Evolutionary conservation across 2,113 vertebrate species (phyloP).

Genomic region (Rhipidura dahli): DNA sequence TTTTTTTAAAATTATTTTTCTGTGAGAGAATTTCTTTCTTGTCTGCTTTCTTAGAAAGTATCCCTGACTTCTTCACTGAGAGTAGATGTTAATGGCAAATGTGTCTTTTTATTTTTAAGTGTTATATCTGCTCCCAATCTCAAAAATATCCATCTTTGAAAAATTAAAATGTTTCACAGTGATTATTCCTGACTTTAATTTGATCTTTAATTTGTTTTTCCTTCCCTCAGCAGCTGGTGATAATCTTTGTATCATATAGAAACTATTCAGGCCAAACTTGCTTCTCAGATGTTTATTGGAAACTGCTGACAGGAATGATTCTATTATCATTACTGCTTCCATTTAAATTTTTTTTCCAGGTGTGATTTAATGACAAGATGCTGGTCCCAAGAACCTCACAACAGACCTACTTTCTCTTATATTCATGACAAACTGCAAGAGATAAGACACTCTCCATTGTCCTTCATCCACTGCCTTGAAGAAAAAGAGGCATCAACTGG

Average conservation of each 20-base stretch:
- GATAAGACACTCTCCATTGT: slow-evolving; percentile 43
- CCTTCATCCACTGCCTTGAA: not conserved
- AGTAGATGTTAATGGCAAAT: not conserved
- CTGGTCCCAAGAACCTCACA: slow-evolving; percentile 70
- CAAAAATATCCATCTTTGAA: not conserved
- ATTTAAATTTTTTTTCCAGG: slow-evolving; percentile 24
- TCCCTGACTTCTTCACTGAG: not conserved
- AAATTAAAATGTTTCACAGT: not conserved
- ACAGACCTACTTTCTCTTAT: slow-evolving; percentile 64
- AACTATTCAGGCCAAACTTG: not conserved
- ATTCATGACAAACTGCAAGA: slow-evolving; percentile 68
- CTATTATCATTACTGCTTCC: not conserved
- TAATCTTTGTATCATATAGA: not conserved
- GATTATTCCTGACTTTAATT: not conserved
- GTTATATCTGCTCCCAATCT: not conserved
- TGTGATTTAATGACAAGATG: slow-evolving; percentile 68
- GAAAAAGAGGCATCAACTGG: not conserved
- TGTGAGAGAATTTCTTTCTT: not conserved
- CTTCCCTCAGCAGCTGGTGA: not conserved
- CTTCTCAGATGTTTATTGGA: not conserved
- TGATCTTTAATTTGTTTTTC: not conserved
- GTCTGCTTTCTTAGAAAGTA: not conserved
- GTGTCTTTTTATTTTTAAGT: not conserved
- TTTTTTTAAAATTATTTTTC: not conserved
- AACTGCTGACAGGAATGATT: not conserved